Evolutionary conservation across 2,888 invertebrate genomes (phyloP).

Genomic region (Amphipyra berbera): DNA sequence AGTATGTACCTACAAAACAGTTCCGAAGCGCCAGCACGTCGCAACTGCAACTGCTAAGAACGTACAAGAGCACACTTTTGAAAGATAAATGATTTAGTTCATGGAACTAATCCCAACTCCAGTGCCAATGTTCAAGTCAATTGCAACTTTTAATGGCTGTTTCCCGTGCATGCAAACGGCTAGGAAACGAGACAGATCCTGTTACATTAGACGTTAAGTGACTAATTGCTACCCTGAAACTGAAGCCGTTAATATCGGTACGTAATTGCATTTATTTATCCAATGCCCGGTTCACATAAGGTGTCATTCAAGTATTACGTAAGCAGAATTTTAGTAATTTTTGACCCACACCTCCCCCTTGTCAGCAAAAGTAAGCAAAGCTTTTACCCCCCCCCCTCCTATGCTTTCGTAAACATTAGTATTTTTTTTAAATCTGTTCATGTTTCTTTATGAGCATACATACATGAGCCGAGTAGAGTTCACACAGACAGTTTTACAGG

Average conservation of each 20-base stretch:
- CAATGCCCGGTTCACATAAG: too few species aligned
- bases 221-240: constrained; percentile 11
- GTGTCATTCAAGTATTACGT: too few species aligned
- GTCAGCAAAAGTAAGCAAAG: too few species aligned
- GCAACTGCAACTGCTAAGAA: constrained; percentile 43
- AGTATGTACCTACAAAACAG: not conserved
- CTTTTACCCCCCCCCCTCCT: too few species aligned
- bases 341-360: too few species aligned
- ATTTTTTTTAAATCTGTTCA: too few species aligned
- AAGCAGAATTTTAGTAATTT: too few species aligned
- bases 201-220: constrained; percentile 26
- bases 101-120: constrained; percentile 79
- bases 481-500: too few species aligned
- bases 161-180: constrained; percentile 73
- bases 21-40: constrained; percentile 37
- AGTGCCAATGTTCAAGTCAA: constrained; percentile 72
- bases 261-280: too few species aligned
- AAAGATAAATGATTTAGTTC: constrained; percentile 83
- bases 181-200: constrained; percentile 50
- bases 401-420: too few species aligned
- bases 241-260: not conserved
- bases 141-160: constrained; percentile 82
- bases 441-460: too few species aligned
- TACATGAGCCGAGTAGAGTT: too few species aligned
- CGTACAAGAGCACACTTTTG: constrained; percentile 59